These are phyloP conservation scores for Neosilurus mollespiculum DNA, from an alignment of 2,797 vertebrate genomes.

Conservation along the genomic window DNA sequence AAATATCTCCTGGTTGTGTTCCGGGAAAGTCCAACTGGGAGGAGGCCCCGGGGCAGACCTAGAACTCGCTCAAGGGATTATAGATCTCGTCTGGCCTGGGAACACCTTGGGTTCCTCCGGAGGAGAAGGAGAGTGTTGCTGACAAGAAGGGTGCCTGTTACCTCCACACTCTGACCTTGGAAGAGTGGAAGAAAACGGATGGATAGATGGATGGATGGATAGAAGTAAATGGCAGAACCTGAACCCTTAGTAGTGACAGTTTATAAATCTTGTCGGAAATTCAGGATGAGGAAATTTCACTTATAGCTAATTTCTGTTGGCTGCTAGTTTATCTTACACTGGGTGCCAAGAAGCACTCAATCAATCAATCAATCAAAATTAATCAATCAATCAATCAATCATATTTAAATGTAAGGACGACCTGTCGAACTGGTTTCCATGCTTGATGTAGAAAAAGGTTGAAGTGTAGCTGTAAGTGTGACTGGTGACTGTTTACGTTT, in stretches of 20 bases:
- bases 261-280: background rate
- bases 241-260: background rate
- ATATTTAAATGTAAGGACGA: background rate
- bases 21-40: no score
- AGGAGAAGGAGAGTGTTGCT: no score
- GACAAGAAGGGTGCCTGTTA: no score
- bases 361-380: background rate
- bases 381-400: background rate
- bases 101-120: no score
- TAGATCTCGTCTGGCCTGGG: no score
- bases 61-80: no score
- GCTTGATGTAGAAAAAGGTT: background rate
- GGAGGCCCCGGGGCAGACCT: no score
- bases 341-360: background rate
- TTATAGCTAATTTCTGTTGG: background rate
- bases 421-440: slow-evolving; percentile 18
- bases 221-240: background rate
- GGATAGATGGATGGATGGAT: background rate
- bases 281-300: background rate
- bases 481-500: slow-evolving; percentile 8
- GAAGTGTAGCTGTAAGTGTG: background rate
- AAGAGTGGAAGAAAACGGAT: no score
- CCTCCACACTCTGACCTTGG: no score
- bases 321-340: background rate
- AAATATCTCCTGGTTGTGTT: no score